Conservation (phyloP, 2,113 vertebrate genomes). For the Danionella cerebrum region DNA sequence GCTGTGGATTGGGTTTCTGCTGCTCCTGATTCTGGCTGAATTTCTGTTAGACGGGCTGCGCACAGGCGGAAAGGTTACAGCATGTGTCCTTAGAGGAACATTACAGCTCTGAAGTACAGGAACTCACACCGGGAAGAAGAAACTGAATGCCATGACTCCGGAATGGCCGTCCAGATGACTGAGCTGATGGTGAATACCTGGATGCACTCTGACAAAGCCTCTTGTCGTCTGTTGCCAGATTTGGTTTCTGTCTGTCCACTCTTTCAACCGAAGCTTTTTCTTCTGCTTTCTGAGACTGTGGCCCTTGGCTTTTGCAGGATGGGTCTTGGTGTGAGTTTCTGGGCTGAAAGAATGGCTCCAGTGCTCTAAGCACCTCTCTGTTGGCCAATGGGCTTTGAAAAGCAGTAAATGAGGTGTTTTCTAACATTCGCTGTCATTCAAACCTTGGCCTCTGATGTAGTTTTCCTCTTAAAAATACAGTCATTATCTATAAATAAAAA, state of each 20-base stretch:
- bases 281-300: slow-evolving; percentile 21
- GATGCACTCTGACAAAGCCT: slow-evolving; percentile 37
- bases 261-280: slow-evolving; percentile 50
- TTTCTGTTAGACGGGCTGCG: background rate
- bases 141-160: slow-evolving; percentile 7
- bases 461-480: no score
- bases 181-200: slow-evolving; percentile 30
- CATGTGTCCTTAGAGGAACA: background rate
- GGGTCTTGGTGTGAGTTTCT: background rate
- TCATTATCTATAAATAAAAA: no score
- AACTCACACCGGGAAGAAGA: slow-evolving; percentile 14
- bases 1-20: background rate
- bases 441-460: slow-evolving; percentile 51
- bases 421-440: slow-evolving; percentile 64
- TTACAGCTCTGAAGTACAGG: background rate
- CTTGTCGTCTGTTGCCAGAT: slow-evolving; percentile 30
- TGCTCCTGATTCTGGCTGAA: background rate
- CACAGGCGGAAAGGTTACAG: slow-evolving; percentile 25
- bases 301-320: background rate
- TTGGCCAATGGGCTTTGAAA: slow-evolving; percentile 52
- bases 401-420: slow-evolving; percentile 55
- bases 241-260: slow-evolving; percentile 29
- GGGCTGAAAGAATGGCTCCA: slow-evolving; percentile 51
- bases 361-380: slow-evolving; percentile 21
- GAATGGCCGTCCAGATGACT: background rate